Evolutionary conservation across 2,888 invertebrate species (phyloP), one percentile per base, ranked within the genome.

Genomic region (Aleiodes alternator): DNA sequence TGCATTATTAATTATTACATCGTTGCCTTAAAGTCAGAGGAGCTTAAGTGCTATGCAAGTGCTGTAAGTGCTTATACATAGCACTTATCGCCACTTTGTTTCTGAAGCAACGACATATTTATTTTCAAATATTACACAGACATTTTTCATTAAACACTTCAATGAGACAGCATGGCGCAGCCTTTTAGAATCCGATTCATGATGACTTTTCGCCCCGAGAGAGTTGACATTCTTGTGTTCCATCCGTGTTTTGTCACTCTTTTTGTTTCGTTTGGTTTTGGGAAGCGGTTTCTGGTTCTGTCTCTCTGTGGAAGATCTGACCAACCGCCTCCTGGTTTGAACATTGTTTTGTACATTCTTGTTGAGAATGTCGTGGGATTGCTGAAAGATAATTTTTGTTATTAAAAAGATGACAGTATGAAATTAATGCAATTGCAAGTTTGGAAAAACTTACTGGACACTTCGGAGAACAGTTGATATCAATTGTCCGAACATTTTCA

Each of bases 111-210:
- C 11, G 71, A 6, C 23, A 11, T 51, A 57, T 29, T 66, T 38
- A 70, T 51, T 53, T 34, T 34, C 66, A n/a, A 11, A 50, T 4
- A 31, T 53, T 56, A 68, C 57, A 66, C 64, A 29, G 9, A 64
- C 6, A 70, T 12, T 61, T 48, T 12, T 59, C 55, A 8, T 68
- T 72, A 23, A 14, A 59, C 53, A 34, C 72, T 79, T 90, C 90
- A 96, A 90, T 96, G 96, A 12, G 93, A 90, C 43, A 95, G 88
- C 11, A 93, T 92, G 89, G 92, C 92, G 90, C 92, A 91, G 76
- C 96, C 96, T 90, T 95, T 95, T 2, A 96, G 90, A 80, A 96
- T 92, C 81, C 95, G 92, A 82, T 94, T 91, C 95, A 96, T 95
- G 12, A 96, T 89, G 34, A 94, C 88, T 85, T 91, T 92, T n/a